Base-by-base conservation (phyloP, 2,113 vertebrate species). In the Holacanthus passer region DNA sequence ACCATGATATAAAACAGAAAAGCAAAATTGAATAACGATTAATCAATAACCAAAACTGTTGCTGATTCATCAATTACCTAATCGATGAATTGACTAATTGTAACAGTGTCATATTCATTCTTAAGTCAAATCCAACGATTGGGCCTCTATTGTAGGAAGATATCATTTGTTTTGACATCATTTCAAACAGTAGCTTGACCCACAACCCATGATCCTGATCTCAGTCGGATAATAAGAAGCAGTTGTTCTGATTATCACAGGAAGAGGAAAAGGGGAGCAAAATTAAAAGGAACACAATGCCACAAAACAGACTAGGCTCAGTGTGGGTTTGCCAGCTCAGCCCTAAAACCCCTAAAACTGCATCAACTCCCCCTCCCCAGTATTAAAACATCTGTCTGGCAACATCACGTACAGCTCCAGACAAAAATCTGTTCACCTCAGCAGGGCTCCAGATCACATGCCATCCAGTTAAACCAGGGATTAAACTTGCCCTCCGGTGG, bases 361-460 rank as follows among this genome's bases (percentile, higher is more conserved):
- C 67, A 71, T 63, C 20, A 75, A 72, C 24, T 43, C 67, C 62
- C 58, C 22, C 53, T 64, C 62, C 58, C 22, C 53, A 32, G 37
- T 22, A 67, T 60, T 80, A 69, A 81, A 87, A 88, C 88, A 88
- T 88, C 79, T 85, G 84, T 77, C 72, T 68, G 85, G 27, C 62
- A 80, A 77, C 81, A 78, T 84, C 66, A 71, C 17, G 64, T 58
- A 41, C 67, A 60, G 75, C 67, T 52, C 60, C 64, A 73, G 81
- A 87, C 84, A 86, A 82, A 88, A 90, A 89, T 82, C 77, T 87
- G 84, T 86, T 88, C 83, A 80, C 80, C 84, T 89, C 92, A 88
- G 92, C 88, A 85, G 79, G 86, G 78, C 64, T 88, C 75, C 75
- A 79, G 41, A 86, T 87, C 75, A 87, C 82, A 86, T 89, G 72